These are phyloP conservation scores for Caenorhabditis inopinata DNA, from an alignment of 1,140 invertebrate genomes.

Conservation along the genomic window DNA sequence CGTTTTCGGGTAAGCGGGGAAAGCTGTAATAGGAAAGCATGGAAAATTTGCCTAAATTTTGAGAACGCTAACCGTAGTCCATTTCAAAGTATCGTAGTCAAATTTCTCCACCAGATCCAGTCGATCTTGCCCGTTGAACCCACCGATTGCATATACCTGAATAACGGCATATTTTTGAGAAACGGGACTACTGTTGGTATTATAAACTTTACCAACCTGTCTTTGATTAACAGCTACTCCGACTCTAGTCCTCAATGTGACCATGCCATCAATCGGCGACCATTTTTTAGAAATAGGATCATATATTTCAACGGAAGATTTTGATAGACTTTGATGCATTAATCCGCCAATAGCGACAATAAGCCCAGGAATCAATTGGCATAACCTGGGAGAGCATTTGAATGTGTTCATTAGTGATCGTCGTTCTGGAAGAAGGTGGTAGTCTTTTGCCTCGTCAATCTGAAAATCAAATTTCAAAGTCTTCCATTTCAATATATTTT, in stretches of 20 bases:
- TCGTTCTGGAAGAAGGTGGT: constrained; percentile 81
- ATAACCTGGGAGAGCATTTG: constrained; percentile 76
- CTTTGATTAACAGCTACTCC: constrained; percentile 76
- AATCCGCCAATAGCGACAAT: constrained; percentile 86
- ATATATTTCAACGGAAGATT: constrained; percentile 83
- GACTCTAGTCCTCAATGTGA: constrained; percentile 79
- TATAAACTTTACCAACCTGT: neutral
- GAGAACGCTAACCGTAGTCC: constrained; percentile 74
- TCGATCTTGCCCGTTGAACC: constrained; percentile 80
- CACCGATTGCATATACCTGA: constrained; percentile 71
- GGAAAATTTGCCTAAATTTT: too few relatives aligned
- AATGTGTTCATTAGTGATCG: constrained; percentile 75
- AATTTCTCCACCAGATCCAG: constrained; percentile 85
- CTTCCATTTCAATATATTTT: neutral
- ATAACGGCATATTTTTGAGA: constrained; percentile 74
- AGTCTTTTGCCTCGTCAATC: constrained; percentile 78
- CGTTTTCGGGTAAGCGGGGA: constrained; percentile 48
- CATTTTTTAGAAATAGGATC: constrained; percentile 77
- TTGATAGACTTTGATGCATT: constrained; percentile 70
- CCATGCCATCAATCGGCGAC: constrained; percentile 81
- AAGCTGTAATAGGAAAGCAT: constrained; percentile 19
- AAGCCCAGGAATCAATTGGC: constrained; percentile 76
- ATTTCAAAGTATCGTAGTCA: constrained; percentile 75
- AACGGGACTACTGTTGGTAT: neutral
- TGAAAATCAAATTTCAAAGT: neutral